phyloP scores from a whole-genome alignment of 1,140 invertebrate genomes.

The Ridgeia piscesae region DNA sequence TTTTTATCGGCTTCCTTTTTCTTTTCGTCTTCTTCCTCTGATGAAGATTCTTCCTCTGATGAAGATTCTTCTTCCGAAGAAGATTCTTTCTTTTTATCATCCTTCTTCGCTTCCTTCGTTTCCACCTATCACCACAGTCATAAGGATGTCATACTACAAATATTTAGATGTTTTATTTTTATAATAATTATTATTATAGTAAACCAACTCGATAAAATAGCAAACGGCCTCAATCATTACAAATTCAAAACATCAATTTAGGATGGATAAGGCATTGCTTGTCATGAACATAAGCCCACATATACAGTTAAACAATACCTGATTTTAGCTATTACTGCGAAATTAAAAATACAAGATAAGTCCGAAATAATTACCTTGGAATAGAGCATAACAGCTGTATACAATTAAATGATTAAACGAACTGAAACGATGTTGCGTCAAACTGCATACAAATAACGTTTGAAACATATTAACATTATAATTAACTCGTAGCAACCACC shows the following conservation, averaged over 20 bases:
- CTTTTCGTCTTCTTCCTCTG: constrained; percentile 6
- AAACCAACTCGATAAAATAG: background rate
- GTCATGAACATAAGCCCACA: background rate
- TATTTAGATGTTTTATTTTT: no score
- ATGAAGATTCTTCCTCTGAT: background rate
- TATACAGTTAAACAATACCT: background rate
- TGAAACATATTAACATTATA: background rate
- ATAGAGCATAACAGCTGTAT: background rate
- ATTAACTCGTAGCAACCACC: background rate
- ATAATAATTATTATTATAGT: no score
- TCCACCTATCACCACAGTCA: background rate
- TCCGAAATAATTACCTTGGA: background rate
- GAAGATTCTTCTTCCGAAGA: constrained; percentile 2
- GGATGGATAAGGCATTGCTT: background rate
- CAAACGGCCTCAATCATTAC: background rate
- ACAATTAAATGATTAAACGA: no score
- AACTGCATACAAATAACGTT: no score
- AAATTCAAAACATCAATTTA: background rate
- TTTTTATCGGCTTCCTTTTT: background rate
- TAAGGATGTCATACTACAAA: background rate
- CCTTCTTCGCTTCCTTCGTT: background rate
- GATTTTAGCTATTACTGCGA: no score
- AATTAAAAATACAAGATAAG: no score
- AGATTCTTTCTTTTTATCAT: constrained; percentile 10
- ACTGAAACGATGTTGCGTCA: no score